These are phyloP conservation scores for Rhyzopertha dominica DNA, from an alignment of 1,140 invertebrate genomes.

Conservation along the genomic window DNA sequence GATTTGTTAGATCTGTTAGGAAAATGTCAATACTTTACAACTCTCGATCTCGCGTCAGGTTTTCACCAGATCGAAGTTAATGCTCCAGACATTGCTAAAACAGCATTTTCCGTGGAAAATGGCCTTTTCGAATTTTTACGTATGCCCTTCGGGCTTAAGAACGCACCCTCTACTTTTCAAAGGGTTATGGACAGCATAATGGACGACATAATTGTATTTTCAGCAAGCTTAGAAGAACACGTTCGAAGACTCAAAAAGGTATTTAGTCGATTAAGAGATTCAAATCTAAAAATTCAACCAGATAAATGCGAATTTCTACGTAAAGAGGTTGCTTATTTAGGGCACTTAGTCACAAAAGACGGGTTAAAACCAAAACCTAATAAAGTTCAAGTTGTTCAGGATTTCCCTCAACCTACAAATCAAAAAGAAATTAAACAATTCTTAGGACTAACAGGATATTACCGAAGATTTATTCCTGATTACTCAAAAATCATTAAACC, in stretches of 20 bases:
- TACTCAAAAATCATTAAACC: slow-evolving; percentile 40
- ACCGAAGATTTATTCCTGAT: slow-evolving; percentile 43
- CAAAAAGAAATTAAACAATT: slow-evolving; percentile 43
- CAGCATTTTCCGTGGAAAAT: too few species aligned
- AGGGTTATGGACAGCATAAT: slow-evolving; percentile 39
- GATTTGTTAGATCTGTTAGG: too few species aligned
- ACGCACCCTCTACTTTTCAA: slow-evolving; percentile 36
- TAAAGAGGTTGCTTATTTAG: slow-evolving; percentile 45
- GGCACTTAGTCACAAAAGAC: slow-evolving; percentile 41
- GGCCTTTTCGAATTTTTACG: slow-evolving; percentile 5
- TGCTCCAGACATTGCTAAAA: too few species aligned
- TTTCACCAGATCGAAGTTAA: too few species aligned
- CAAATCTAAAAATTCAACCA: slow-evolving; percentile 27
- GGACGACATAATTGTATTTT: slow-evolving; percentile 45
- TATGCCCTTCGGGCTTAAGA: slow-evolving; percentile 41
- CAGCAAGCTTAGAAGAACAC: slow-evolving; percentile 34
- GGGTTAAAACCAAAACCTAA: slow-evolving; percentile 43
- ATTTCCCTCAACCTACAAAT: slow-evolving; percentile 42
- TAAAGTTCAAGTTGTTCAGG: slow-evolving; percentile 39
- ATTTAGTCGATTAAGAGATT: slow-evolving; percentile 29
- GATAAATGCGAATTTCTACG: slow-evolving; percentile 37
- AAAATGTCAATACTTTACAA: too few species aligned
- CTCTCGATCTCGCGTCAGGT: too few species aligned
- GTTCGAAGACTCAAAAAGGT: slow-evolving; percentile 35
- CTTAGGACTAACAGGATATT: slow-evolving; percentile 45